Conservation (phyloP, 2,797 vertebrate genomes). For the Acanthurus leucopareius region DNA sequence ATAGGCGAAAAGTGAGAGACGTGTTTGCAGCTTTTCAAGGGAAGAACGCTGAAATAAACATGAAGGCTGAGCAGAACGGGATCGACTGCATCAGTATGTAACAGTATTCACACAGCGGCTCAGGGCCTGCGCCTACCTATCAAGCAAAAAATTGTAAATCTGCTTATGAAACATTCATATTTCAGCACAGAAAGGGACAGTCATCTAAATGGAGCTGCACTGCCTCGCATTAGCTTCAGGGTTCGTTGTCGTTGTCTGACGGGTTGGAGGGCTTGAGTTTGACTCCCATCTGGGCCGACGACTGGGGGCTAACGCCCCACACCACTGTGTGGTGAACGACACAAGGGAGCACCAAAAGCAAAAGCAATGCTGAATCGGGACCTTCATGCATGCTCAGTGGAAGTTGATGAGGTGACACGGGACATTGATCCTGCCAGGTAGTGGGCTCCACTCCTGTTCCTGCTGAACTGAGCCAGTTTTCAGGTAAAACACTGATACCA, state of each 20-base stretch:
- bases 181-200: slow-evolving; percentile 28
- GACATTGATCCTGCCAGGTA: slow-evolving; percentile 25
- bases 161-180: slow-evolving; percentile 75
- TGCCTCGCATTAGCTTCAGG: slow-evolving; percentile 31
- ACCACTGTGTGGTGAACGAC: neutral
- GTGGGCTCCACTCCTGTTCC: slow-evolving; percentile 96
- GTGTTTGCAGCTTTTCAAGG: slow-evolving; percentile 50
- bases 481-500: slow-evolving; percentile 88
- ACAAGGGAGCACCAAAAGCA: slow-evolving; percentile 1
- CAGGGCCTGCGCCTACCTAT: slow-evolving; percentile 37
- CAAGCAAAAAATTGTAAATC: slow-evolving; percentile 53
- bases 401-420: slow-evolving; percentile 22
- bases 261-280: slow-evolving; percentile 40
- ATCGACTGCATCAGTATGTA: slow-evolving; percentile 62
- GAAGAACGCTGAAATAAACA: slow-evolving; percentile 65
- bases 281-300: slow-evolving; percentile 60
- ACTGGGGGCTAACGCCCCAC: slow-evolving; percentile 21
- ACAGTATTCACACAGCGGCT: slow-evolving; percentile 48
- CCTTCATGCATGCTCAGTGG: slow-evolving; percentile 27
- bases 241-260: slow-evolving; percentile 48
- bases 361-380: slow-evolving; percentile 3
- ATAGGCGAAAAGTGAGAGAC: slow-evolving; percentile 15
- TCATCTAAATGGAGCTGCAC: slow-evolving; percentile 20
- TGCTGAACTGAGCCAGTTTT: slow-evolving; percentile 99
- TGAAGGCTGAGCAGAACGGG: slow-evolving; percentile 63